These are phyloP conservation scores for Drosophila suboccidentalis DNA, from an alignment of 2,888 invertebrate genomes.

Conservation along the genomic window DNA sequence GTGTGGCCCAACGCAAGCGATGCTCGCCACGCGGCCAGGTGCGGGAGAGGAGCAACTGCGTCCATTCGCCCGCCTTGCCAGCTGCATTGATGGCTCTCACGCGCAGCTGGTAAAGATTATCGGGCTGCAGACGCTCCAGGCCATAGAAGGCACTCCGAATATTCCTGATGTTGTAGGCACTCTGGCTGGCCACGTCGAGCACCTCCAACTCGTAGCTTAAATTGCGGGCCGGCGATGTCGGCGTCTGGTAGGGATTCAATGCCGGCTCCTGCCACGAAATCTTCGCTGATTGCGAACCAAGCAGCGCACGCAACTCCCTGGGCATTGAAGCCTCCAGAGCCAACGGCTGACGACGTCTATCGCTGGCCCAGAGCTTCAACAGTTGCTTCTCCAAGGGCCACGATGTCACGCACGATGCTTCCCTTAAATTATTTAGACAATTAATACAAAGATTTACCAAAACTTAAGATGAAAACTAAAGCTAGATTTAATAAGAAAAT, in stretches of 20 bases:
- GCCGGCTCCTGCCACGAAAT: slow-evolving; percentile 94
- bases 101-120: slow-evolving; percentile 91
- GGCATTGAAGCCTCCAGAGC: slow-evolving; percentile 93
- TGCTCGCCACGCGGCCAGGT: slow-evolving; percentile 81
- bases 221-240: slow-evolving; percentile 86
- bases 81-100: slow-evolving; percentile 88
- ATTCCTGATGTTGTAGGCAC: slow-evolving; percentile 80
- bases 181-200: slow-evolving; percentile 82
- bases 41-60: slow-evolving; percentile 58
- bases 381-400: slow-evolving; percentile 52
- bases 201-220: slow-evolving; percentile 85
- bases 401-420: slow-evolving; percentile 35
- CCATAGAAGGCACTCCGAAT: slow-evolving; percentile 88
- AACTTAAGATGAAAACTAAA: background rate
- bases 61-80: slow-evolving; percentile 64
- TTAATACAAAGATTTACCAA: background rate
- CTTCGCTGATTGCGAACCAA: slow-evolving; percentile 91
- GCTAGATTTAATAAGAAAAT: too few species aligned
- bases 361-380: slow-evolving; percentile 33
- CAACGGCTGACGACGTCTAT: slow-evolving; percentile 87
- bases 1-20: slow-evolving; percentile 87
- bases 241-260: slow-evolving; percentile 87
- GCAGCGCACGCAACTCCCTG: slow-evolving; percentile 91
- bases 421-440: background rate
- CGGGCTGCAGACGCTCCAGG: slow-evolving; percentile 90